Base-by-base conservation (phyloP, 2,888 invertebrate species). In the Unio pictorum region DNA sequence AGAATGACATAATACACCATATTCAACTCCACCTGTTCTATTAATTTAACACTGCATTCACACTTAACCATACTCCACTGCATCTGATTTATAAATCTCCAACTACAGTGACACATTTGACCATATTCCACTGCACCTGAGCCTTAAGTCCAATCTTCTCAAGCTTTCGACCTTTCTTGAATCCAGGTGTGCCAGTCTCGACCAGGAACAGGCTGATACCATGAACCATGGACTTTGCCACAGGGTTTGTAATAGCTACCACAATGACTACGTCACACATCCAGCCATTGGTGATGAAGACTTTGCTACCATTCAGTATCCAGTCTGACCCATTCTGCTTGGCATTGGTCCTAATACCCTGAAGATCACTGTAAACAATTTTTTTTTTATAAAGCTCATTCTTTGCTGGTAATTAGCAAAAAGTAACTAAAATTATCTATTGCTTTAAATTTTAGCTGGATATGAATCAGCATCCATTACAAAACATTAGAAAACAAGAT, bases 251-350 rank as follows among this genome's bases (percentile, higher is more conserved):
- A 7, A 90, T 78, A 0, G 91, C 90, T 7, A 91, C 91, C 15
- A 91, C 90, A 55, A 91, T 80, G n/a, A 89, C 89, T 0, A 90
- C 75, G 76, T 91, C 91, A 30, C 84, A 74, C 86, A 89, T 83
- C 76, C 80, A 87, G 34, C 91, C 91, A 76, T 91, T 91, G 28
- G 91, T 90, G 73, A 91, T 91, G 80, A 90, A 91, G 17, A 87
- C 88, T 82, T 91, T 91, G 76, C 89, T 89, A 56, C 91, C 91
- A 78, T 91, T 91, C 26, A 91, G 82, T 69, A 91, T 90, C 83
- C 87, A 91, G 80, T 90, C 90, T 72, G 87, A 87, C 0, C 91
- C 91, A 78, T 90, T 90, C 65, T 86, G 84, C 68, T 86, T 88
- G 17, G 91, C 91, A 76, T 84, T 84, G 6, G 91, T 91, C 60